Evolutionary conservation across 1,140 invertebrate species (phyloP), one percentile per base, ranked within the genome.

Genomic region (Platyscapa corneri): DNA sequence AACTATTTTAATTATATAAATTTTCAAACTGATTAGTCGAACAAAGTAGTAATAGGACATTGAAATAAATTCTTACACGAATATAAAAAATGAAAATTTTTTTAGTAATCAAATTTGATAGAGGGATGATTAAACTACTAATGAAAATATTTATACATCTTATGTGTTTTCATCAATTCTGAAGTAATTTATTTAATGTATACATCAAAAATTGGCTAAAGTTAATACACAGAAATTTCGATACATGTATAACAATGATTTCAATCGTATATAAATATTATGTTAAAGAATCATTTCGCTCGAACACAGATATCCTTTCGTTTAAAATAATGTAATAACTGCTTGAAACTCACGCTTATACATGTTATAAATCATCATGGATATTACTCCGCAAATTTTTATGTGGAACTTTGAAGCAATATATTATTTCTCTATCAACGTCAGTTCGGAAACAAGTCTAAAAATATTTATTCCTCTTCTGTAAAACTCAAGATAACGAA

Each of bases 391-490:
- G 8, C 12, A 64, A 78, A 78, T 78, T 74, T 56, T 82, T 37
- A 27, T 74, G 72, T 12, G 27, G 3, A 20, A 60, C 8, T 37
- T 76, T 77, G 30, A 77, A 56, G n/a, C 60, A 42, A 78, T 78
- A 53, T 67, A 84, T 78, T 60, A 30, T 78, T 30, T 30, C 42
- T n/a, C 30, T 83, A 83, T 83, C 82, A 77, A 82, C 60, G 34
- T 18, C 32, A 60, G 32, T 74, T 74, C 56, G 49, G 67, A 56
- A 56, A 60, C 49, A 37, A 37, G 39, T 56, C 27, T 53, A 74
- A 72, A 72, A 82, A 82, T 74, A 72, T 77, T n/a, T 37, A 3
- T 30, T 77, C 27, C 65, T 83, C 49, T 27, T 30, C 78, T 16
- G 7, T 64, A 67, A 8, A 16, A 46, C 14, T 34, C 39, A 67